A percentile compares a stretch with the other conserved stretches of the same genome.
Conservation (phyloP, 2,888 invertebrate species). For the Ormyrus thymus region DNA sequence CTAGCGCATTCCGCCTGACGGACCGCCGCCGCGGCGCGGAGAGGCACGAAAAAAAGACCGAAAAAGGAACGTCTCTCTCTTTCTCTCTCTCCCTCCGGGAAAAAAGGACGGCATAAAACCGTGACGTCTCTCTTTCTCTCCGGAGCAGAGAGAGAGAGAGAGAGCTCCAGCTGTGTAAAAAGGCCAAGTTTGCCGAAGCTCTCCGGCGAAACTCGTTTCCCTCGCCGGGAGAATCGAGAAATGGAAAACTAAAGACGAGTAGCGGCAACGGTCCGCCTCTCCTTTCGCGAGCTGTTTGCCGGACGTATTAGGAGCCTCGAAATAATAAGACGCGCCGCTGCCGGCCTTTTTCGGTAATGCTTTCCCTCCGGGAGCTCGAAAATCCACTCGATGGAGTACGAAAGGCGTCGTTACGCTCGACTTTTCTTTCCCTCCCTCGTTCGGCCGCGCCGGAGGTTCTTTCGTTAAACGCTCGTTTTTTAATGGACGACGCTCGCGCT, state of each 20-base stretch:
- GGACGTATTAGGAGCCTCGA: slow-evolving; percentile 33
- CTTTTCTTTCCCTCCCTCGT: not conserved
- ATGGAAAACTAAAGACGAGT: slow-evolving; percentile 1
- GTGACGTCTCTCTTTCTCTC: slow-evolving; percentile 11
- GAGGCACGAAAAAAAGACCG: not conserved
- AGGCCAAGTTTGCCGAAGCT: slow-evolving; percentile 47
- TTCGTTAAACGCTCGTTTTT: not conserved
- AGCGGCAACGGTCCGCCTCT: not conserved
- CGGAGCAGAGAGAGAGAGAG: not conserved
- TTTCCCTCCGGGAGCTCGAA: not conserved
- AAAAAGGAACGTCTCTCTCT: not conserved
- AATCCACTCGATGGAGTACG: slow-evolving; percentile 18
- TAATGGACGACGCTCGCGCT: slow-evolving; percentile 9
- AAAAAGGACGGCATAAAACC: not conserved
- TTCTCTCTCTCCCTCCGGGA: not conserved
- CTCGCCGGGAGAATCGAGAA: slow-evolving; percentile 11
- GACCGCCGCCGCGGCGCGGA: slow-evolving; percentile 1
- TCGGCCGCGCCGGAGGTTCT: not conserved
- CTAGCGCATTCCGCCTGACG: slow-evolving; percentile 41
- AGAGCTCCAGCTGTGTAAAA: slow-evolving; percentile 26
- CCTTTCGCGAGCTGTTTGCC: slow-evolving; percentile 20
- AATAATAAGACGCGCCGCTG: slow-evolving; percentile 35
- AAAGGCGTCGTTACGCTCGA: not conserved
- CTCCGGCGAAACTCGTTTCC: slow-evolving; percentile 40
- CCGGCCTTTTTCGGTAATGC: slow-evolving; percentile 5